Evolutionary conservation across 1,140 invertebrate species (phyloP).

Genomic region (Mercenaria mercenaria): DNA sequence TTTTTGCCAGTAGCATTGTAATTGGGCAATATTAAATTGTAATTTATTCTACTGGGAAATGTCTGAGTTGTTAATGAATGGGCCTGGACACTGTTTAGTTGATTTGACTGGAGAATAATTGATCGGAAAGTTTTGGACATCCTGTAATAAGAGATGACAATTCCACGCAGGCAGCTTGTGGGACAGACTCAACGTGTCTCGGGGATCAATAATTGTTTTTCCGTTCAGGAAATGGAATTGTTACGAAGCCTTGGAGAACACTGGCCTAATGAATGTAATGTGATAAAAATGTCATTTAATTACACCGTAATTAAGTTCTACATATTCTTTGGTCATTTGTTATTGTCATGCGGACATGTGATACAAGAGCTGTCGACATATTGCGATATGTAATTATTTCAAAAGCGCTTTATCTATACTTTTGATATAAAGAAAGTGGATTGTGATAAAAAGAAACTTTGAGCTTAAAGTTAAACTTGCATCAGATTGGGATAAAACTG

Average conservation of each 20-base stretch:
- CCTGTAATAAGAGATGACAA: slow-evolving; percentile 19
- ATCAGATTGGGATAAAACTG: no score
- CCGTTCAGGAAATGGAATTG: slow-evolving; percentile 18
- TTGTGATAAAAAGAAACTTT: no score
- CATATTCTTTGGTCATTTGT: neutral
- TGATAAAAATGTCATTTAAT: slow-evolving; percentile 19
- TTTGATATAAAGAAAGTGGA: no score
- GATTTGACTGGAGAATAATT: slow-evolving; percentile 37
- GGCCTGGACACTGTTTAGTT: neutral
- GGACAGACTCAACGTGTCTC: neutral
- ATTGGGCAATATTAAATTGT: neutral
- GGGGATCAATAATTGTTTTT: slow-evolving; percentile 16
- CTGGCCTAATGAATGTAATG: slow-evolving; percentile 27
- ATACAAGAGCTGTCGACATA: no score
- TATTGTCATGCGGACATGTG: neutral
- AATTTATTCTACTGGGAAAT: neutral
- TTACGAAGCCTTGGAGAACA: neutral
- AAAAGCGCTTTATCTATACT: no score
- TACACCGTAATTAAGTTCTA: neutral
- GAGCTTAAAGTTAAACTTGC: no score
- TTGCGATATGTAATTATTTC: no score
- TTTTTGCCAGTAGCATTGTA: neutral
- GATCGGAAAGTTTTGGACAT: slow-evolving; percentile 13
- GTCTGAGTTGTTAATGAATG: slow-evolving; percentile 4
- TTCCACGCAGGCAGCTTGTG: neutral